Evolutionary conservation across 2,888 invertebrate genomes (phyloP), one percentile per base, ranked within the genome.

Genomic region (Tetragonula carbonaria): DNA sequence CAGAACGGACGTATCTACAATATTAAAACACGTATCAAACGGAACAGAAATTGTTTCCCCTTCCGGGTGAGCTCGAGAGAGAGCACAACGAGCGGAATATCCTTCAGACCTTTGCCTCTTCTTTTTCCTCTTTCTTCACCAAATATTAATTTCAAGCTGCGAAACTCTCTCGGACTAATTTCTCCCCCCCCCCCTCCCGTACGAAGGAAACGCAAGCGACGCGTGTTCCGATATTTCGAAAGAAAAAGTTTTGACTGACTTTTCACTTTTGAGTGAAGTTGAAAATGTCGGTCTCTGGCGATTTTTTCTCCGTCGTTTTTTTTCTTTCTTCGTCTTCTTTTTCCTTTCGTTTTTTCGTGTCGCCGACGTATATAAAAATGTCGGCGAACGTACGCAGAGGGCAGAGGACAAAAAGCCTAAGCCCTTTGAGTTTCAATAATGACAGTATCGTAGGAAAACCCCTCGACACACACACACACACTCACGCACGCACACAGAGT

Each of bases 371-470:
- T 38, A 51, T n/a, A 59, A 65, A 63, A 72, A 38, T 38, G 71
- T 33, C 71, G 63, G 45, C 45, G n/a, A 63, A 78, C 18, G 16
- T 73, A 57, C 45, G 38, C 53, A 38, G 38, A 8, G 18, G 53
- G 28, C 8, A 65, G 55, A 28, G 45, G 51, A 66, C 51, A 57
- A 74, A 78, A n/a, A 28, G 33, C 23, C 74, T 67, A 65, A 74
- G 38, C 68, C 50, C 72, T 78, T 86, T 78, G 68, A 78, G 66
- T 68, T 65, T 65, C 76, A 62, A 76, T 85, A 80, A 85, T 66
- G 62, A 55, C 65, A 66, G 66, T 74, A 78, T 78, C 73, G 45
- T 66, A 51, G 63, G 33, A 51, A 66, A 78, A 66, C 50, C 66
- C 45, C 57, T 66, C 57, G 66, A 57, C 28, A 55, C 57, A 45